phyloP scores from a whole-genome alignment of 2,888 invertebrate genomes.

The Thumatha senex region DNA sequence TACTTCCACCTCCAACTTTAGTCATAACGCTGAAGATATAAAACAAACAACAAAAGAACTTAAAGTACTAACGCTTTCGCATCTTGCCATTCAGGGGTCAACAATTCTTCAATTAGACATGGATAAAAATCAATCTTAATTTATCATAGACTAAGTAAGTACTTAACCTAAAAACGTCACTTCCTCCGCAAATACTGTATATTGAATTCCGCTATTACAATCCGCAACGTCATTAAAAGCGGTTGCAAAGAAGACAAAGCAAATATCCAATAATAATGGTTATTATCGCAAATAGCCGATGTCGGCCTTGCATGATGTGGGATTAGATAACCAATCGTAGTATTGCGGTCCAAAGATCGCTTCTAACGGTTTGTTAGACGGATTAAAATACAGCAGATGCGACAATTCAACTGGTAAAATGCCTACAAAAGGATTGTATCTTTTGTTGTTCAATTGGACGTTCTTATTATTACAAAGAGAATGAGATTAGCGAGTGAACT shows the following conservation, averaged over 20 bases:
- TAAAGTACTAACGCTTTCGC: background rate
- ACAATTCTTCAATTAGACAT: conserved; percentile 1
- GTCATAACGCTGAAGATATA: too few relatives aligned
- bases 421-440: conserved; percentile 14
- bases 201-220: conserved; percentile 10
- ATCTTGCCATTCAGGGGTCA: background rate
- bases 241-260: conserved; percentile 34
- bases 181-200: conserved; percentile 6
- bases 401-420: conserved; percentile 1
- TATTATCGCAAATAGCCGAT: conserved; percentile 35
- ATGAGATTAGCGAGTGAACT: too few relatives aligned
- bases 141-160: conserved; percentile 4
- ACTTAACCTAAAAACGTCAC: conserved; percentile 15
- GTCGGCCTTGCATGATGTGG: conserved; percentile 57
- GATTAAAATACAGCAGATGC: conserved; percentile 11
- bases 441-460: too few relatives aligned
- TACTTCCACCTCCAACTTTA: background rate
- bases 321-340: conserved; percentile 67
- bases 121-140: conserved; percentile 7
- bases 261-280: conserved; percentile 38
- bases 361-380: conserved; percentile 58
- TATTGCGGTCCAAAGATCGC: conserved; percentile 64
- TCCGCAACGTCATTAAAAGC: conserved; percentile 25
- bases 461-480: too few relatives aligned
- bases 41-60: background rate